Evolutionary conservation across 2,113 vertebrate species (phyloP).

Genomic region (Perccottus glenii): DNA sequence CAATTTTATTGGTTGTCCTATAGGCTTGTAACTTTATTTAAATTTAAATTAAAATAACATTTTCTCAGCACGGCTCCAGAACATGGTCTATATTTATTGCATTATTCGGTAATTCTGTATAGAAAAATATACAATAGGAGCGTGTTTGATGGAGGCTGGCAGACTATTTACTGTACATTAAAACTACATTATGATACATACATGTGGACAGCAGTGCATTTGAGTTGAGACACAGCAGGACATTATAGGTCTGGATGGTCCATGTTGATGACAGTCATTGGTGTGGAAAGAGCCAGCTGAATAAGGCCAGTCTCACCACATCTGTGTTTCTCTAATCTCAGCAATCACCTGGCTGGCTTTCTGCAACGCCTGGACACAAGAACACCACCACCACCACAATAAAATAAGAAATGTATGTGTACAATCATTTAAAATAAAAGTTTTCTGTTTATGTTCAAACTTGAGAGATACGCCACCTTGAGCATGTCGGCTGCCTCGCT

Average conservation of each 20-base stretch:
- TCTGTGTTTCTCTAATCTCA: conserved; percentile 96
- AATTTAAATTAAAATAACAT: conserved; percentile 34
- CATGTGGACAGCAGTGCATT: conserved; percentile 80
- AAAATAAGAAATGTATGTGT: not conserved
- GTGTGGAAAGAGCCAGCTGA: conserved; percentile 7
- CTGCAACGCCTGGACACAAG: conserved; percentile 88
- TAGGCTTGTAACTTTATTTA: not conserved
- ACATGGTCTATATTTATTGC: conserved; percentile 29
- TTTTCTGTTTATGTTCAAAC: not conserved
- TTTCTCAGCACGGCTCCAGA: conserved; percentile 49
- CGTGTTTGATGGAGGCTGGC: conserved; percentile 19
- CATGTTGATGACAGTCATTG: conserved; percentile 2
- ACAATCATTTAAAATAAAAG: not conserved
- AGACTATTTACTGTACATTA: conserved; percentile 80
- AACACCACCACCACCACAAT: not conserved
- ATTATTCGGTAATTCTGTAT: conserved; percentile 33
- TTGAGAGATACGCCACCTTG: conserved; percentile 79
- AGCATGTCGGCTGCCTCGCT: conserved; percentile 98
- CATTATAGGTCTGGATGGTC: conserved; percentile 12
- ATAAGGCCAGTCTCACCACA: conserved; percentile 86
- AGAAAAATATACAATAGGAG: conserved; percentile 53
- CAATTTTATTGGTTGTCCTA: too few relatives aligned
- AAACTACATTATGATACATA: conserved; percentile 77
- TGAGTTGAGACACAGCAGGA: conserved; percentile 20
- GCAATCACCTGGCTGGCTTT: conserved; percentile 98